Evolutionary conservation across 1,140 invertebrate species (phyloP).

Genomic region (Drosophila sturtevanti): DNA sequence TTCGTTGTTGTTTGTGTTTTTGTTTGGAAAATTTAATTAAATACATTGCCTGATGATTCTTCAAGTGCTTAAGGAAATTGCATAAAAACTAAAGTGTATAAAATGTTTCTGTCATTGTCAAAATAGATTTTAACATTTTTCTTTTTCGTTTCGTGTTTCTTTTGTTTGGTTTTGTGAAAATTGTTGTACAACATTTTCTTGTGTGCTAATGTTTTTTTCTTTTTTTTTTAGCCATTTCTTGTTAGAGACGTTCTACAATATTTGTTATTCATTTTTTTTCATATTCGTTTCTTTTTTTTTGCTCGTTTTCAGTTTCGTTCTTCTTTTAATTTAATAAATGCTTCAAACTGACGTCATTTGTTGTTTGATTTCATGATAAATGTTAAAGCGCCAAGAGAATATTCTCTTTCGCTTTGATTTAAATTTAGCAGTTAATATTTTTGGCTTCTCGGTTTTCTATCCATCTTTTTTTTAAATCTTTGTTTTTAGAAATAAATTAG

Average conservation of each 20-base stretch:
- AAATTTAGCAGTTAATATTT: slow-evolving; percentile 47
- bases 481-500: slow-evolving; percentile 60
- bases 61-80: slow-evolving; percentile 16
- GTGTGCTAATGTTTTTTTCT: slow-evolving; percentile 17
- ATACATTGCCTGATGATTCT: slow-evolving; percentile 14
- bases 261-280: slow-evolving; percentile 48
- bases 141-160: neutral
- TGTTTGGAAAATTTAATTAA: slow-evolving; percentile 41
- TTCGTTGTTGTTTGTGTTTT: neutral
- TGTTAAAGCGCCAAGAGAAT: slow-evolving; percentile 58
- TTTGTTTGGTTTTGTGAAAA: neutral
- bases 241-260: neutral
- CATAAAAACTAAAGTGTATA: slow-evolving; percentile 4
- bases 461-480: slow-evolving; percentile 39
- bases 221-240: neutral
- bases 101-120: slow-evolving; percentile 20
- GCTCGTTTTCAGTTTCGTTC: slow-evolving; percentile 40
- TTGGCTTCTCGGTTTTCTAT: too few species aligned
- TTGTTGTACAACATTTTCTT: neutral
- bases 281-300: too few species aligned
- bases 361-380: slow-evolving; percentile 60
- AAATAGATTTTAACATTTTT: neutral
- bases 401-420: slow-evolving; percentile 34
- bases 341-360: slow-evolving; percentile 68
- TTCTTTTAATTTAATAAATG: slow-evolving; percentile 64